These are phyloP conservation scores for Lasioglossum baleicum DNA, from an alignment of 1,140 invertebrate genomes.

Conservation along the genomic window DNA sequence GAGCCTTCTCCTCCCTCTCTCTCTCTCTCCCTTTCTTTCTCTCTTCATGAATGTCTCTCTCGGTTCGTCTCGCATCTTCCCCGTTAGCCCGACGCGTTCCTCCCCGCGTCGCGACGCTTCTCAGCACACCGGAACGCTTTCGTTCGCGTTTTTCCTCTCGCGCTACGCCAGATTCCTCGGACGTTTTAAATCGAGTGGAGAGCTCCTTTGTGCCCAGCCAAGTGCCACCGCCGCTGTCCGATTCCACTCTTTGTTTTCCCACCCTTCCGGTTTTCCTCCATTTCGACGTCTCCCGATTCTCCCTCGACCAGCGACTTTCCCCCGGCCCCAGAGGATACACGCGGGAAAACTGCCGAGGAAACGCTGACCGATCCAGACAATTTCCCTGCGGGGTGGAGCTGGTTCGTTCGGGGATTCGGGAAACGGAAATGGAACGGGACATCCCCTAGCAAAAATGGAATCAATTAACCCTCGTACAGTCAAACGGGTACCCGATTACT, in stretches of 20 bases:
- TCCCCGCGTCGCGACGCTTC: not conserved
- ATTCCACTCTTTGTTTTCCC: constrained; percentile 7
- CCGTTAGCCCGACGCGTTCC: constrained; percentile 3
- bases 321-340: not conserved
- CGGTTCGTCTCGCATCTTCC: constrained; percentile 1
- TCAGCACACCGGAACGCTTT: constrained; percentile 17
- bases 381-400: not conserved
- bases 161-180: constrained; percentile 25
- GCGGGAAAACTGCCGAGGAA: not conserved
- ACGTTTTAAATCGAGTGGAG: constrained; percentile 36
- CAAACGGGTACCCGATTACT: too few relatives aligned
- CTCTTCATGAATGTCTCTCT: not conserved
- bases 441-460: too few relatives aligned
- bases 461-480: too few relatives aligned
- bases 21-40: not conserved
- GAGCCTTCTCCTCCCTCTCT: not conserved
- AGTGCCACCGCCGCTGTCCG: not conserved
- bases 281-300: not conserved
- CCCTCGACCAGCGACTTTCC: not conserved
- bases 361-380: not conserved
- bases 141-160: constrained; percentile 40
- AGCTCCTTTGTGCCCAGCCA: constrained; percentile 11
- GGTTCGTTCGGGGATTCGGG: not conserved
- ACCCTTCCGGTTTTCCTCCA: constrained; percentile 8
- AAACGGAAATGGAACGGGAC: not conserved